A percentile compares a stretch with the other conserved stretches of the same genome.
phyloP scores from a whole-genome alignment of 2,113 vertebrate species.

The Psilopogon haemacephalus region DNA sequence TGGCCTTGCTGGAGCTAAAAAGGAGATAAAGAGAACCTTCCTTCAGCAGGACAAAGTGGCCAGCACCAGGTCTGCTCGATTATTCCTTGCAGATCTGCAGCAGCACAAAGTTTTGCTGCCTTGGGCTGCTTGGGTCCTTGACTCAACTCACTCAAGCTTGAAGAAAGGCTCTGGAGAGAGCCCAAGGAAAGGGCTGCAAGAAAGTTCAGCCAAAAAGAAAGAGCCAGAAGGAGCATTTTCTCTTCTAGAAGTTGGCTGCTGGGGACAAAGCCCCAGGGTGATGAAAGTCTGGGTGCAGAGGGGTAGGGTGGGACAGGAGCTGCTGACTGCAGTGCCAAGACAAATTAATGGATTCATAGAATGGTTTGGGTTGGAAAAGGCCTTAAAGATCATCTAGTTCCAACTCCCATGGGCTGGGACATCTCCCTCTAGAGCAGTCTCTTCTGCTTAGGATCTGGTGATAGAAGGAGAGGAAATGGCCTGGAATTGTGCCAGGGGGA shows the following conservation, averaged over 20 bases:
- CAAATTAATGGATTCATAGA: background rate
- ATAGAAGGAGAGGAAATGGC: too few relatives aligned
- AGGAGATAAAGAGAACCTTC: background rate
- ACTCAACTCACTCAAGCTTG: background rate
- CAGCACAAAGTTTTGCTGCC: background rate
- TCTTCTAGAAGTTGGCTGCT: background rate
- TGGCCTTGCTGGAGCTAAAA: conserved; percentile 36
- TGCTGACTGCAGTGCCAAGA: background rate
- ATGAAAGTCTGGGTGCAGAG: background rate
- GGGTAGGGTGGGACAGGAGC: background rate
- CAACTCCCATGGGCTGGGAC: too few relatives aligned
- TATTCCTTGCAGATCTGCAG: background rate
- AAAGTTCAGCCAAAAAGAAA: background rate
- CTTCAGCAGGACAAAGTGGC: background rate
- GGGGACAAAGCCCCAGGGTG: background rate
- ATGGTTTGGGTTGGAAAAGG: too few relatives aligned
- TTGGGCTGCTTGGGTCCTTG: background rate
- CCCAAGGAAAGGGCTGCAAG: background rate
- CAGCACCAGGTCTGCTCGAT: background rate
- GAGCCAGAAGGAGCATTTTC: rapidly evolving
- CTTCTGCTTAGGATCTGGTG: too few relatives aligned
- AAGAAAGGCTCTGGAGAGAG: background rate
- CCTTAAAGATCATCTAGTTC: too few relatives aligned
- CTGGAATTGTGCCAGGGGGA: too few relatives aligned
- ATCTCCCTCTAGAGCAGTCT: too few relatives aligned